Conservation (phyloP, 2,797 vertebrate genomes). For the Antennarius maculatus region DNA sequence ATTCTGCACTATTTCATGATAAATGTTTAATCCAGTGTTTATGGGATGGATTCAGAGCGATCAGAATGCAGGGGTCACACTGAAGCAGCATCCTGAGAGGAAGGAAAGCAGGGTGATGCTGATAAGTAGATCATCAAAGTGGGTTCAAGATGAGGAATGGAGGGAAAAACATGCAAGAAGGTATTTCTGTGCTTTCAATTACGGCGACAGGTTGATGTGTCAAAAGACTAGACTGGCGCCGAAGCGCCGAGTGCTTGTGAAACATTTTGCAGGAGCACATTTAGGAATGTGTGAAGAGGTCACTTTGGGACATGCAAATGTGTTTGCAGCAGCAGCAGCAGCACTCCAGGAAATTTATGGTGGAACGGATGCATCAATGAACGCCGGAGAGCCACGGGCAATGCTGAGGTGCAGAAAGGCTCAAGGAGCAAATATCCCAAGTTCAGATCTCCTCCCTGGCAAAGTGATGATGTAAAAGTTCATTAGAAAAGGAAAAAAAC, state of each 20-base stretch:
- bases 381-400: not conserved
- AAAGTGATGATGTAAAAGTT: not conserved
- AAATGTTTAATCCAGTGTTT: constrained; percentile 71
- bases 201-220: constrained; percentile 42
- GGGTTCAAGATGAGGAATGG: constrained; percentile 6
- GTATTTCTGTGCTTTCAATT: constrained; percentile 25
- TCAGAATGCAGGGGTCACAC: constrained; percentile 46
- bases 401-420: not conserved
- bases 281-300: constrained; percentile 13
- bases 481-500: too few relatives aligned
- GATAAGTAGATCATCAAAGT: constrained; percentile 53
- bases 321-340: not conserved
- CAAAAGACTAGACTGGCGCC: constrained; percentile 17
- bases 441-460: not conserved
- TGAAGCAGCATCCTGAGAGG: constrained; percentile 45
- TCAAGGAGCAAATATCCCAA: not conserved
- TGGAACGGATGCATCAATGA: not conserved
- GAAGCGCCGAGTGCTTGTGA: constrained; percentile 11
- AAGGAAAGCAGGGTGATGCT: constrained; percentile 26
- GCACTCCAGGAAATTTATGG: not conserved
- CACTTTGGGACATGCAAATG: constrained; percentile 27
- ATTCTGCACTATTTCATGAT: constrained; percentile 42
- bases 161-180: not conserved
- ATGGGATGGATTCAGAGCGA: constrained; percentile 46
- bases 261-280: constrained; percentile 10